Evolutionary conservation across 2,888 invertebrate genomes (phyloP).

Genomic region (Tholera decimalis): DNA sequence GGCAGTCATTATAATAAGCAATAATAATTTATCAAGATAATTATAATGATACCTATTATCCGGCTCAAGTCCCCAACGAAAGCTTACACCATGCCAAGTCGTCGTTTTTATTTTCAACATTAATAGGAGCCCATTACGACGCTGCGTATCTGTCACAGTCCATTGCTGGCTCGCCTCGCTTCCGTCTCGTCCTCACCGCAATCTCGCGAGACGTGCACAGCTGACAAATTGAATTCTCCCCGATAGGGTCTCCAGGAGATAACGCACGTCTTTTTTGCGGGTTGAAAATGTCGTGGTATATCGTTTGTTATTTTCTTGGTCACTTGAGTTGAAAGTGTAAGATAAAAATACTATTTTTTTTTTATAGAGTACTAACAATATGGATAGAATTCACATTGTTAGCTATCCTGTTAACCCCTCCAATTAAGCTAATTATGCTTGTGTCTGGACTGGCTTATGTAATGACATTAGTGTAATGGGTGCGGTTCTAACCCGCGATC

Average conservation of each 20-base stretch:
- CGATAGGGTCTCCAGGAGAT: constrained; percentile 44
- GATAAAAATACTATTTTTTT: no score
- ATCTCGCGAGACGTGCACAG: constrained; percentile 60
- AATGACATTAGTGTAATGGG: no score
- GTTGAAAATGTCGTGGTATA: not conserved
- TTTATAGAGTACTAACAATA: no score
- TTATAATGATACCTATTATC: constrained; percentile 11
- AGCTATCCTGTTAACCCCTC: no score
- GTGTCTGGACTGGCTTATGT: no score
- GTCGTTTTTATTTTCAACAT: constrained; percentile 24
- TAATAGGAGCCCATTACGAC: constrained; percentile 47
- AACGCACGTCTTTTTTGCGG: not conserved
- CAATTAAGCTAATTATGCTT: no score
- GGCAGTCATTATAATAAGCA: no score
- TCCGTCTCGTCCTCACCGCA: constrained; percentile 40
- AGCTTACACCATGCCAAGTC: constrained; percentile 27
- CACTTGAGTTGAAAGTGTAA: not conserved
- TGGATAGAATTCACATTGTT: no score
- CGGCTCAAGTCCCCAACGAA: not conserved
- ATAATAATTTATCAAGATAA: constrained; percentile 26
- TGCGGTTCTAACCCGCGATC: no score
- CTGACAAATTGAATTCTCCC: constrained; percentile 63
- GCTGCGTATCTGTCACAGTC: constrained; percentile 48
- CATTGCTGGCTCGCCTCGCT: constrained; percentile 43
- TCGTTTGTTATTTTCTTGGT: not conserved